These are phyloP conservation scores for Ormia ochracea DNA, from an alignment of 2,888 invertebrate species.

Conservation along the genomic window DNA sequence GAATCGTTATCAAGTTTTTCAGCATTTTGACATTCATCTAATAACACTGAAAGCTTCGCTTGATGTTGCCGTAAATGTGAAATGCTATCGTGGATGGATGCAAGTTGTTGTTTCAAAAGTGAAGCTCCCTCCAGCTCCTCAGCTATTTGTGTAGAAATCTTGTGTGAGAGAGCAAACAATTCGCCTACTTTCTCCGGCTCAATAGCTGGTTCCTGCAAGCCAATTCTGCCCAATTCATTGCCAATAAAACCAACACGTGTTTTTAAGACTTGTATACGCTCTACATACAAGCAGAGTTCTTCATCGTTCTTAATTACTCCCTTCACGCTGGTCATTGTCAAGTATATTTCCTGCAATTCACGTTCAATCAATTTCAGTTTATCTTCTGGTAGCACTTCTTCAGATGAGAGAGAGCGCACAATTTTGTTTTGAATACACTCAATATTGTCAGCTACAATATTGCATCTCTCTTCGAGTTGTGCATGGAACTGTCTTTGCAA, in stretches of 20 bases:
- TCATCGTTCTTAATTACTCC: slow-evolving; percentile 90
- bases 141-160: slow-evolving; percentile 83
- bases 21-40: slow-evolving; percentile 86
- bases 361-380: slow-evolving; percentile 86
- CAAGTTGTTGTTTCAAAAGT: slow-evolving; percentile 85
- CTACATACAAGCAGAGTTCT: slow-evolving; percentile 87
- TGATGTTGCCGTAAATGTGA: slow-evolving; percentile 83
- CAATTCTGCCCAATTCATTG: slow-evolving; percentile 86
- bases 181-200: slow-evolving; percentile 88
- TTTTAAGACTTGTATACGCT: slow-evolving; percentile 86
- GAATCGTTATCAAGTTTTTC: slow-evolving; percentile 86
- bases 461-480: slow-evolving; percentile 88
- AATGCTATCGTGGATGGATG: slow-evolving; percentile 85
- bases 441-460: slow-evolving; percentile 81
- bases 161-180: slow-evolving; percentile 83
- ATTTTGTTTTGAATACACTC: slow-evolving; percentile 82
- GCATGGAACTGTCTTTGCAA: slow-evolving; percentile 87
- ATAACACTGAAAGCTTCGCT: slow-evolving; percentile 80
- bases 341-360: slow-evolving; percentile 85
- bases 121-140: slow-evolving; percentile 88
- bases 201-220: slow-evolving; percentile 81
- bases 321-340: slow-evolving; percentile 83
- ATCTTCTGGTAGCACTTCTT: slow-evolving; percentile 85
- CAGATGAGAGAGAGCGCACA: slow-evolving; percentile 84
- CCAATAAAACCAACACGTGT: slow-evolving; percentile 86